These are phyloP conservation scores for Rhopalosiphum padi DNA, from an alignment of 1,140 invertebrate genomes.

Conservation along the genomic window DNA sequence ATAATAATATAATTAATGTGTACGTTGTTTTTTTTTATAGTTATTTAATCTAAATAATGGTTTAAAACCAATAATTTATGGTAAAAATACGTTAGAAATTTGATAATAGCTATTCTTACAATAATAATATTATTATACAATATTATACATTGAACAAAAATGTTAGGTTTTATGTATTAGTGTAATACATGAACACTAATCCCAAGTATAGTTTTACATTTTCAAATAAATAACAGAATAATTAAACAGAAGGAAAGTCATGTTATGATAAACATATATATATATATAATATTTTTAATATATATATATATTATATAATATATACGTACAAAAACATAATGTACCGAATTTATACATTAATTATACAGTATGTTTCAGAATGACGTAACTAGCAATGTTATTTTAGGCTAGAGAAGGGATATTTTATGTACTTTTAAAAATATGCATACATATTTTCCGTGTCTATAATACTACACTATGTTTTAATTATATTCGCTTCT, in stretches of 20 bases:
- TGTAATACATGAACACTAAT: not conserved
- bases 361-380: constrained; percentile 25
- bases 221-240: not conserved
- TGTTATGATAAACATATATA: not conserved
- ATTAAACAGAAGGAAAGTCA: not conserved
- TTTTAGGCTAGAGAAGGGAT: not conserved
- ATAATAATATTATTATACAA: no score
- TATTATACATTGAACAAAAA: not conserved
- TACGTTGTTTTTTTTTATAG: no score
- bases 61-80: not conserved
- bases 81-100: not conserved
- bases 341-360: constrained; percentile 39
- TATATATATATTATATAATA: no score
- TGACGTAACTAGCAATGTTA: not conserved
- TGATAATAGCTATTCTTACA: not conserved
- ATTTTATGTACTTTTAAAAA: not conserved
- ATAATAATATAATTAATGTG: not conserved
- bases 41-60: not conserved
- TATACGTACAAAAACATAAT: not conserved
- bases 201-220: not conserved
- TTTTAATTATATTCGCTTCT: not conserved
- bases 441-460: not conserved
- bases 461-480: not conserved
- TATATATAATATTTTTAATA: no score
- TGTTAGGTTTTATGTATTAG: not conserved